These are phyloP conservation scores for Brienomyrus brachyistius DNA, from an alignment of 2,113 vertebrate species.

Conservation along the genomic window DNA sequence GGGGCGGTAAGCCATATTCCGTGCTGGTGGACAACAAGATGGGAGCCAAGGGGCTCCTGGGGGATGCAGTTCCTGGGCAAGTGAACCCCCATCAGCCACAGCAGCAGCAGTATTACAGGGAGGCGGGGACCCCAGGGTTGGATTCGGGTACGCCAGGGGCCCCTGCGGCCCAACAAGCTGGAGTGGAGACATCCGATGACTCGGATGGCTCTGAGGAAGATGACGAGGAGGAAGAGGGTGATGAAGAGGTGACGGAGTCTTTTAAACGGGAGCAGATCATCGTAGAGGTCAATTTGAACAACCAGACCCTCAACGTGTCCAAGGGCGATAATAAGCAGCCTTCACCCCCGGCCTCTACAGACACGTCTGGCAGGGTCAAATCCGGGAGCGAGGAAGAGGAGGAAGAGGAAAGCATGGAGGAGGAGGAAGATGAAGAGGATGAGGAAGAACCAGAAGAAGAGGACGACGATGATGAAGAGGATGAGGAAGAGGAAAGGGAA, in stretches of 20 bases:
- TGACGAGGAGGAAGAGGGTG: constrained; percentile 60
- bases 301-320: constrained; percentile 97
- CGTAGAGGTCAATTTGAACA: constrained; percentile 98
- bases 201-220: constrained; percentile 80
- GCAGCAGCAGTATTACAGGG: constrained; percentile 82
- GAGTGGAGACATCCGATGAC: constrained; percentile 57
- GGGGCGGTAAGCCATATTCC: constrained; percentile 77
- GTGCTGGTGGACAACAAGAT: constrained; percentile 82
- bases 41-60: constrained; percentile 66
- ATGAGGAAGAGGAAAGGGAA: constrained; percentile 66
- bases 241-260: constrained; percentile 70
- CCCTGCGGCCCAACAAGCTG: constrained; percentile 56
- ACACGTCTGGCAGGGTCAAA: constrained; percentile 76
- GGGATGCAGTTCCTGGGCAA: constrained; percentile 37
- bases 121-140: constrained; percentile 53
- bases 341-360: constrained; percentile 65
- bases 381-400: constrained; percentile 79
- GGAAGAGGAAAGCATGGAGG: constrained; percentile 45
- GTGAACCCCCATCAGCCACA: constrained; percentile 47
- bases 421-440: constrained; percentile 49
- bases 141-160: constrained; percentile 54
- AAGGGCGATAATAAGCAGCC: constrained; percentile 87
- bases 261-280: constrained; percentile 98
- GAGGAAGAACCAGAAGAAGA: constrained; percentile 61
- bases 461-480: constrained; percentile 57